These are phyloP conservation scores for Agriopis leucophaearia DNA, from an alignment of 2,888 invertebrate genomes.

Conservation along the genomic window DNA sequence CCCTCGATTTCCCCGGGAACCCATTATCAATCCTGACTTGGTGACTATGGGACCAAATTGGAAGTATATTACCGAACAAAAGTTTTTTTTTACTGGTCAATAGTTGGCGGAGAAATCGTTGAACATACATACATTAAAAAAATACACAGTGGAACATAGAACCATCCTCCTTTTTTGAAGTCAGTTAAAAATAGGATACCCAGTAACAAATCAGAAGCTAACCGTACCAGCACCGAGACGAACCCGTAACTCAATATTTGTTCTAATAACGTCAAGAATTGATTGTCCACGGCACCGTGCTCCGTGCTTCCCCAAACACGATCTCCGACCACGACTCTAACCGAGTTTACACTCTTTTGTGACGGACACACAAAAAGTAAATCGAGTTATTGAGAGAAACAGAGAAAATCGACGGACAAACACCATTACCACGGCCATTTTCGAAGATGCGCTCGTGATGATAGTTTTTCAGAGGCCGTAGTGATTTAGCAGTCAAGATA, in stretches of 20 bases:
- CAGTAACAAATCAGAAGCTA: not conserved
- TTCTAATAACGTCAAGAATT: slow-evolving; percentile 78
- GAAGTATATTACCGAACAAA: too few species aligned
- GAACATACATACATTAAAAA: too few species aligned
- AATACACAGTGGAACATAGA: too few species aligned
- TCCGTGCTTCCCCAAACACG: slow-evolving; percentile 71
- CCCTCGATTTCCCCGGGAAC: too few species aligned
- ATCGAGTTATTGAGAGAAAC: slow-evolving; percentile 84
- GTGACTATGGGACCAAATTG: too few species aligned
- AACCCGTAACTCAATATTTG: slow-evolving; percentile 81
- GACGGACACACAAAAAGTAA: slow-evolving; percentile 77
- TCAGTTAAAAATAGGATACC: too few species aligned
- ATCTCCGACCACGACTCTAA: slow-evolving; percentile 75
- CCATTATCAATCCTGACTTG: too few species aligned
- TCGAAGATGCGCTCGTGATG: slow-evolving; percentile 82
- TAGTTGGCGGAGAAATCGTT: too few species aligned
- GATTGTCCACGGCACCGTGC: slow-evolving; percentile 68
- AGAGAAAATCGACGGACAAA: slow-evolving; percentile 85
- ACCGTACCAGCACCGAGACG: slow-evolving; percentile 54
- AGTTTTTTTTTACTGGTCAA: too few species aligned
- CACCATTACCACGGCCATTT: slow-evolving; percentile 84
- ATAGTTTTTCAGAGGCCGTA: slow-evolving; percentile 72
- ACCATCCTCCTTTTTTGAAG: too few species aligned
- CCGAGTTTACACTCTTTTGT: slow-evolving; percentile 83
- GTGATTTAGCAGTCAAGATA: slow-evolving; percentile 32